phyloP scores from a whole-genome alignment of 2,888 invertebrate genomes.

The Sinohyriopsis cumingii region DNA sequence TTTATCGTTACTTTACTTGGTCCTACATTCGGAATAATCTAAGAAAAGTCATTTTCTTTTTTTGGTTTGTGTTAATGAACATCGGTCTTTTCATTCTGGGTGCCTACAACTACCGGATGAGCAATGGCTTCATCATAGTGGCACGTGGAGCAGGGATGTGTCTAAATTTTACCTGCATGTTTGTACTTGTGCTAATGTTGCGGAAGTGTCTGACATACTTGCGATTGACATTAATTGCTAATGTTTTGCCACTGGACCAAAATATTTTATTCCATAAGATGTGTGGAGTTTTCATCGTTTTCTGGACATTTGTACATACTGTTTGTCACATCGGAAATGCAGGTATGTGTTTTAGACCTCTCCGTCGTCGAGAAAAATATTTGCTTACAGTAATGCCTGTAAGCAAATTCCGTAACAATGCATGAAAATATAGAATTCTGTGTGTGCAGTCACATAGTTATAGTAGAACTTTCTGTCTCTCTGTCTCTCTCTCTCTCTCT shows the following conservation, averaged over 20 bases:
- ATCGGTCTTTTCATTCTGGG: slow-evolving; percentile 79
- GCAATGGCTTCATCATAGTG: slow-evolving; percentile 46
- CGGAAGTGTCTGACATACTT: slow-evolving; percentile 89
- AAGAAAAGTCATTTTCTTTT: slow-evolving; percentile 77
- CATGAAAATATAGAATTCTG: too few relatives aligned
- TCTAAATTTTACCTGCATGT: slow-evolving; percentile 92
- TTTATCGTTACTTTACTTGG: slow-evolving; percentile 85
- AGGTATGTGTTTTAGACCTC: slow-evolving; percentile 75
- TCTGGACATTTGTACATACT: slow-evolving; percentile 85
- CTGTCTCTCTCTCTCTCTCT: too few relatives aligned
- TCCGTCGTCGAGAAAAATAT: background rate
- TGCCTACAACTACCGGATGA: slow-evolving; percentile 43
- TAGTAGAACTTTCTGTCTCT: too few relatives aligned
- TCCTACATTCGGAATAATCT: slow-evolving; percentile 92
- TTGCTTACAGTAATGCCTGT: too few relatives aligned
- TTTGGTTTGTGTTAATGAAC: slow-evolving; percentile 83
- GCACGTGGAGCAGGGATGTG: slow-evolving; percentile 90
- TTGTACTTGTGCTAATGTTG: slow-evolving; percentile 90
- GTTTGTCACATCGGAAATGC: slow-evolving; percentile 91
- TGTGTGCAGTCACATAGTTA: too few relatives aligned
- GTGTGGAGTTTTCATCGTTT: slow-evolving; percentile 85
- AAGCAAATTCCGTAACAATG: too few relatives aligned
- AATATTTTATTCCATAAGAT: slow-evolving; percentile 94
- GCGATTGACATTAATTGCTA: slow-evolving; percentile 84
- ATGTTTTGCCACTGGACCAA: slow-evolving; percentile 89